A percentile compares a stretch with the other conserved stretches of the same genome.
Evolutionary conservation across 1,140 invertebrate genomes (phyloP).

Genomic region (Ostrea denselamellosa): DNA sequence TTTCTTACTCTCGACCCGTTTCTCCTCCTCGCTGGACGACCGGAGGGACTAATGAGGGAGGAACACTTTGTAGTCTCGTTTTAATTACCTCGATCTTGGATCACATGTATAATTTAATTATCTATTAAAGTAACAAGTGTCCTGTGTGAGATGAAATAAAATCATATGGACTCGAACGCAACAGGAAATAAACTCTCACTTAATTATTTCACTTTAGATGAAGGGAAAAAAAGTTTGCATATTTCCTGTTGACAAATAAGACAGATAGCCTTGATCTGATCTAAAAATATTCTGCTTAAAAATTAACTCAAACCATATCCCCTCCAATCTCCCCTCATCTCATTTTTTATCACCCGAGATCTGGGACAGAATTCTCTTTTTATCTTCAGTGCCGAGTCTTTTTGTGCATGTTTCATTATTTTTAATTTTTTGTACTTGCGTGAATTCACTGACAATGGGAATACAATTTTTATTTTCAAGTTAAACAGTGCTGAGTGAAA

Average conservation of each 20-base stretch:
- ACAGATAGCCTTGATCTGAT: conserved; percentile 9
- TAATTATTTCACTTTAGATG: conserved; percentile 26
- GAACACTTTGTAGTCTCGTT: conserved; percentile 1
- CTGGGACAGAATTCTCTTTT: background rate
- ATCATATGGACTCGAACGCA: conserved; percentile 14
- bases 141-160: conserved; percentile 12
- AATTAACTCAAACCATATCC: background rate
- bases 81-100: conserved; percentile 15
- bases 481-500: no score
- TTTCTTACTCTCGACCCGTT: conserved; percentile 2
- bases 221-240: background rate
- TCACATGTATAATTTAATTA: conserved; percentile 32
- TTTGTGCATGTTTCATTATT: background rate
- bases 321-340: background rate
- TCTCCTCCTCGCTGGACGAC: background rate
- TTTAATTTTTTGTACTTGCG: background rate
- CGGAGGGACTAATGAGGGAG: background rate
- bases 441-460: background rate
- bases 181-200: conserved; percentile 15
- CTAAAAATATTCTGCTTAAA: conserved; percentile 3
- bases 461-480: background rate
- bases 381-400: background rate
- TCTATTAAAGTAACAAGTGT: conserved; percentile 33
- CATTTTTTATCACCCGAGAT: background rate
- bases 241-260: conserved; percentile 25